These are phyloP conservation scores for Pluvianellus socialis DNA, from an alignment of 2,113 vertebrate species.

Conservation along the genomic window DNA sequence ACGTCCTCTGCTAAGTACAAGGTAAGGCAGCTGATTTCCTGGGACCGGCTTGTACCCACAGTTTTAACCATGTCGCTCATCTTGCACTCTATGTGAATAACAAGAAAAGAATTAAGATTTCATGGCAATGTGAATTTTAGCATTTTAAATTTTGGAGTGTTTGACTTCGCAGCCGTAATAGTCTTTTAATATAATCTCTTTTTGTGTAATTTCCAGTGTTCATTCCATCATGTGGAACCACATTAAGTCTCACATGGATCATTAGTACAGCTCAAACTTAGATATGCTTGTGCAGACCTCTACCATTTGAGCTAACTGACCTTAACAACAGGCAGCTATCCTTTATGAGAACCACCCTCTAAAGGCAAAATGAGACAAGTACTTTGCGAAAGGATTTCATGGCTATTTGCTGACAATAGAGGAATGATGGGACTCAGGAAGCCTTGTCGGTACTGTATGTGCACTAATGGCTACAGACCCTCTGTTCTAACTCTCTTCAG, in stretches of 20 bases:
- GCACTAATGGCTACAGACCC: neutral
- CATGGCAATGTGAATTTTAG: neutral
- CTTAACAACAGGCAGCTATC: neutral
- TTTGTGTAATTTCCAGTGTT: neutral
- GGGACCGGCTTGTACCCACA: neutral
- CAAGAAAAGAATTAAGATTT: neutral
- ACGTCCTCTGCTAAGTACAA: neutral
- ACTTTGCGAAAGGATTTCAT: neutral
- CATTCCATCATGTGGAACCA: slow-evolving; percentile 9
- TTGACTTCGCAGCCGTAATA: neutral
- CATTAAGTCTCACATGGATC: neutral
- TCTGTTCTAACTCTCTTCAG: neutral
- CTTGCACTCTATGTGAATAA: neutral
- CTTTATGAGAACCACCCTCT: neutral
- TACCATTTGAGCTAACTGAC: neutral
- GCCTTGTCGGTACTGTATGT: neutral
- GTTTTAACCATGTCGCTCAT: neutral
- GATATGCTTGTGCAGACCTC: neutral
- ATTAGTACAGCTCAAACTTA: neutral
- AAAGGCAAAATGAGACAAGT: neutral
- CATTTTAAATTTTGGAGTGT: neutral
- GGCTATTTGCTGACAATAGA: neutral
- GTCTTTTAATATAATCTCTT: neutral
- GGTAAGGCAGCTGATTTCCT: neutral
- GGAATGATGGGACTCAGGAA: neutral